These are phyloP conservation scores for Patella caerulea DNA, from an alignment of 2,888 invertebrate species.

Conservation along the genomic window DNA sequence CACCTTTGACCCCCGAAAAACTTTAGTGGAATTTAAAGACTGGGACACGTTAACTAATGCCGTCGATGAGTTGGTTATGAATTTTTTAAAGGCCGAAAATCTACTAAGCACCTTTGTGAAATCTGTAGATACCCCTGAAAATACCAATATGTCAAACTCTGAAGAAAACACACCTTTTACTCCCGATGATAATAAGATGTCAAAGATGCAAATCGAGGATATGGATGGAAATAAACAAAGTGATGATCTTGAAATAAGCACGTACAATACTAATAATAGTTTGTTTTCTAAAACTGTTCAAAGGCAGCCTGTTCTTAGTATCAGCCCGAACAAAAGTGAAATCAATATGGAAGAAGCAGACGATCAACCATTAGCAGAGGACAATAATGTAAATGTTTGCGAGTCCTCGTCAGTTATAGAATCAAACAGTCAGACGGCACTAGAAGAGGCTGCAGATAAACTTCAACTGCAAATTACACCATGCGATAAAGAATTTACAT, in stretches of 20 bases:
- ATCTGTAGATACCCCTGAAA: neutral
- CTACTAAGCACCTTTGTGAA: slow-evolving; percentile 13
- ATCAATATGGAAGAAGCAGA: no score
- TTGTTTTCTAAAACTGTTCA: slow-evolving; percentile 30
- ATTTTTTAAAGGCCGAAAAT: slow-evolving; percentile 57
- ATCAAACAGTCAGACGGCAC: neutral
- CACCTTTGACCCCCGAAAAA: slow-evolving; percentile 74
- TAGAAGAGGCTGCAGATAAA: neutral
- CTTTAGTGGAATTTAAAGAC: slow-evolving; percentile 75
- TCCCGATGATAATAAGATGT: neutral
- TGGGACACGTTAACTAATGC: slow-evolving; percentile 73
- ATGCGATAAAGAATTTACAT: neutral
- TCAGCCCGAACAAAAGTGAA: no score
- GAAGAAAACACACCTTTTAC: neutral
- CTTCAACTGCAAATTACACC: neutral
- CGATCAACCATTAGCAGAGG: no score
- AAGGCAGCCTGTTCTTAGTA: slow-evolving; percentile 15
- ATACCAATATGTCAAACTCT: neutral
- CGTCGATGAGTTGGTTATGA: slow-evolving; percentile 69
- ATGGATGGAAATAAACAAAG: slow-evolving; percentile 8
- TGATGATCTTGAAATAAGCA: slow-evolving; percentile 24
- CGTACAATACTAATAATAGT: slow-evolving; percentile 24
- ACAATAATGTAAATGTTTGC: no score
- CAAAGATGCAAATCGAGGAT: neutral
- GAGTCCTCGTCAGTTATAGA: neutral